phyloP scores from a whole-genome alignment of 1,140 invertebrate species.

The Leptopilina clavipes region DNA sequence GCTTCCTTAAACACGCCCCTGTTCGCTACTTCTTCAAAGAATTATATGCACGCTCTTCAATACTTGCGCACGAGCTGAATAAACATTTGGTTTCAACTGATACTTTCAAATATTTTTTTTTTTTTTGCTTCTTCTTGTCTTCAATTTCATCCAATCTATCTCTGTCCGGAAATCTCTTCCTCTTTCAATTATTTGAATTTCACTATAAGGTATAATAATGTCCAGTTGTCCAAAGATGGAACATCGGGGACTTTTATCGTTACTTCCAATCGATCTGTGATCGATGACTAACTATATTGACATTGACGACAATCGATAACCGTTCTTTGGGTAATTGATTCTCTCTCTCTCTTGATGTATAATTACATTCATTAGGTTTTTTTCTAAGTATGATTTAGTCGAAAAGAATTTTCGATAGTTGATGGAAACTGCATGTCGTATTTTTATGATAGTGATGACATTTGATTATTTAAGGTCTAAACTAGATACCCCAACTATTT shows the following conservation, averaged over 20 bases:
- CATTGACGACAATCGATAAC: neutral
- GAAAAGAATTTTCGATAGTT: no score
- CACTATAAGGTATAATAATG: neutral
- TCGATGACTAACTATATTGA: neutral
- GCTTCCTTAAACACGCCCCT: conserved; percentile 29
- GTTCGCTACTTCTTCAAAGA: conserved; percentile 27
- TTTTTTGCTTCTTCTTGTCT: neutral
- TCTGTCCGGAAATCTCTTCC: conserved; percentile 9
- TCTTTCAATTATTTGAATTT: conserved; percentile 22
- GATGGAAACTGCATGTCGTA: no score
- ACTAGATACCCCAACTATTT: no score
- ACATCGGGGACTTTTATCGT: neutral
- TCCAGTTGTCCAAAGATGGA: neutral
- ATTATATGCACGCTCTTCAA: conserved; percentile 3
- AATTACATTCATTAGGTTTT: no score
- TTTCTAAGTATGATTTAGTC: no score
- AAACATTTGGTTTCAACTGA: neutral
- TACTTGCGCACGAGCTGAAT: conserved; percentile 21
- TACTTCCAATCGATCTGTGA: neutral
- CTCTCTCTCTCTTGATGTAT: no score
- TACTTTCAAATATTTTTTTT: neutral
- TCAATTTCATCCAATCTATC: conserved; percentile 1
- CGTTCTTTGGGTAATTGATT: neutral
- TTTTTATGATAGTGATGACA: no score
- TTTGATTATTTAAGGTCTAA: no score